phyloP scores from a whole-genome alignment of 2,797 vertebrate genomes.

The Siniperca obscura region DNA sequence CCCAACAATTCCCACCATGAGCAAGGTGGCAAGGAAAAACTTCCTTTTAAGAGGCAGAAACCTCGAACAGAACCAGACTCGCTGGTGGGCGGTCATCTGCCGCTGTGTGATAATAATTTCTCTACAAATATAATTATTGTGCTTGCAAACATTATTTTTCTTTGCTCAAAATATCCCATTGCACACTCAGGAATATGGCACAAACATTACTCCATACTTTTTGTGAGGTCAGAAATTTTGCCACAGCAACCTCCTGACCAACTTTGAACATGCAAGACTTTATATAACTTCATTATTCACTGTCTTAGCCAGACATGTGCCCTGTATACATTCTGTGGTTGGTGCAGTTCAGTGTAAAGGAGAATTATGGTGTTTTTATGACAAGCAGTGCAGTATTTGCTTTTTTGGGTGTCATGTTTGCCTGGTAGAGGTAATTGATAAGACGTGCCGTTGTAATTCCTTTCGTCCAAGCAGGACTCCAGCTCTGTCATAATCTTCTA shows the following conservation, averaged over 20 bases:
- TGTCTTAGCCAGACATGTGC: too few relatives aligned
- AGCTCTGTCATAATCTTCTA: conserved; percentile 30
- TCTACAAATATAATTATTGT: not conserved
- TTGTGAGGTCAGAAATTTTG: not conserved
- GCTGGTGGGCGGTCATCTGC: too few relatives aligned
- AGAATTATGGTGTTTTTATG: not conserved
- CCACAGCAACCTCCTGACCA: not conserved
- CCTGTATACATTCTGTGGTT: not conserved
- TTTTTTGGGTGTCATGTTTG: not conserved
- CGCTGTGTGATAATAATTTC: not conserved
- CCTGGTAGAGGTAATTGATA: not conserved
- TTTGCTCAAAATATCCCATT: too few relatives aligned
- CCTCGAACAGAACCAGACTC: too few relatives aligned
- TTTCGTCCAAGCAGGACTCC: not conserved
- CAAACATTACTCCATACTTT: too few relatives aligned
- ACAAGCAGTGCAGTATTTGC: not conserved
- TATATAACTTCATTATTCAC: not conserved
- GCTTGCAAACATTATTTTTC: not conserved
- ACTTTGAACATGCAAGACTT: not conserved
- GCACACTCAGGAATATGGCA: too few relatives aligned
- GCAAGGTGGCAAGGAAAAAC: too few relatives aligned
- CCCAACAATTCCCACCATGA: too few relatives aligned
- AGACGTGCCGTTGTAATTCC: not conserved
- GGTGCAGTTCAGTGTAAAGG: not conserved
- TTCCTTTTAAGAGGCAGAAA: too few relatives aligned